Evolutionary conservation across 2,888 invertebrate genomes (phyloP).

Genomic region (Creontiades dilutus): DNA sequence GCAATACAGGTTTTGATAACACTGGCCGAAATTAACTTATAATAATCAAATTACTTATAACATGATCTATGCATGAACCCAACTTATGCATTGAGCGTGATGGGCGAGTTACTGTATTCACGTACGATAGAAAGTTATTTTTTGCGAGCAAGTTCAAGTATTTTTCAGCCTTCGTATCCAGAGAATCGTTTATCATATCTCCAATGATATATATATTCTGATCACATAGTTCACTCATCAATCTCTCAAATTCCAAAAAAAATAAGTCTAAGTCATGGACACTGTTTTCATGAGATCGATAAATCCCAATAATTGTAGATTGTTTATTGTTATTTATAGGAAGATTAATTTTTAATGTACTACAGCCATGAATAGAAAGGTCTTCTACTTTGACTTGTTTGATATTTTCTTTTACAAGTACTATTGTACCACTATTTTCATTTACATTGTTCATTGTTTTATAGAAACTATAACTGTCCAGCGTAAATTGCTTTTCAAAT

Average conservation of each 20-base stretch:
- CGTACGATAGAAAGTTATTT: neutral
- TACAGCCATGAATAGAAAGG: neutral
- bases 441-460: neutral
- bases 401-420: neutral
- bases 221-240: neutral
- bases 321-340: neutral
- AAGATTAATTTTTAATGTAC: slow-evolving; percentile 19
- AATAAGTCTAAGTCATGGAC: neutral
- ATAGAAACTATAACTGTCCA: neutral
- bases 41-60: slow-evolving; percentile 17
- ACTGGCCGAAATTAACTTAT: neutral
- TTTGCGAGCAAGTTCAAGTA: neutral
- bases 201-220: neutral
- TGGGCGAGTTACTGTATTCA: neutral
- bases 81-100: neutral
- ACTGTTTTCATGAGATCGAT: neutral
- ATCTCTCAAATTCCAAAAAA: neutral
- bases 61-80: slow-evolving; percentile 15
- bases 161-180: neutral
- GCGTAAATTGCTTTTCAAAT: slow-evolving; percentile 4
- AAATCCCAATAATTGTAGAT: neutral
- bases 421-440: slow-evolving; percentile 6
- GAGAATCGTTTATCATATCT: slow-evolving; percentile 1
- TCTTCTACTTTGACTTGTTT: neutral
- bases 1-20: neutral